Evolutionary conservation across 2,797 vertebrate genomes (phyloP), one percentile per base, ranked within the genome.

Genomic region (Smutsia gigantea): DNA sequence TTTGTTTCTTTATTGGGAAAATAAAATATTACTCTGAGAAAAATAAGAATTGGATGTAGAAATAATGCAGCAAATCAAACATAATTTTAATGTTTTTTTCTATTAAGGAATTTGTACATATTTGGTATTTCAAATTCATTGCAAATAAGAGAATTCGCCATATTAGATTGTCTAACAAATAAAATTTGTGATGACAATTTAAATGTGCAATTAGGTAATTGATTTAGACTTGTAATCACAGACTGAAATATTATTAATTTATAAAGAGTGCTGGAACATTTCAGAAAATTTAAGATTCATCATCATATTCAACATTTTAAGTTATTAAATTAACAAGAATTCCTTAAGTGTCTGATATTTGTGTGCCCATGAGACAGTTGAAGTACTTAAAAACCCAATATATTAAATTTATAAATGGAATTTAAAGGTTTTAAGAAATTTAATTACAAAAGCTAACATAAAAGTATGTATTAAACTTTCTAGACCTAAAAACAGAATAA

Each of bases 271-370:
- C 4, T 71, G 25, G 12, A 57, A 93, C 49, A 87, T 37, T 81
- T 81, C 72, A 61, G 55, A 86, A 86, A 69, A 79, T 64, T 37
- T 37, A 72, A 66, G 57, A 87, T 81, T 57, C 64, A 82, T 57
- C 64, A 82, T 42, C 25, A 66, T 25, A 90, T 61, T 90, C 34
- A 63, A 66, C 57, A 68, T 51, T 68, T 88, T 74, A 23, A 86
- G 68, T 77, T 49, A 94, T 74, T 34, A 93, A 69, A 51, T 83
- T 90, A 90, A 71, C 79, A 94, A 39, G n/a, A 94, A 85, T 63
- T 69, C 64, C 64, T 77, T 72, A 71, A 55, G 14, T 91, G 46
- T 64, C 55, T 87, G 29, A 95, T 55, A 90, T 72, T 71, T 61
- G 18, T 63, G 63, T 71, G 34, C n/a, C 69, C 63, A 74, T 85